Evolutionary conservation across 2,888 invertebrate genomes (phyloP).

Genomic region (Mongoloraphidia duomilia): DNA sequence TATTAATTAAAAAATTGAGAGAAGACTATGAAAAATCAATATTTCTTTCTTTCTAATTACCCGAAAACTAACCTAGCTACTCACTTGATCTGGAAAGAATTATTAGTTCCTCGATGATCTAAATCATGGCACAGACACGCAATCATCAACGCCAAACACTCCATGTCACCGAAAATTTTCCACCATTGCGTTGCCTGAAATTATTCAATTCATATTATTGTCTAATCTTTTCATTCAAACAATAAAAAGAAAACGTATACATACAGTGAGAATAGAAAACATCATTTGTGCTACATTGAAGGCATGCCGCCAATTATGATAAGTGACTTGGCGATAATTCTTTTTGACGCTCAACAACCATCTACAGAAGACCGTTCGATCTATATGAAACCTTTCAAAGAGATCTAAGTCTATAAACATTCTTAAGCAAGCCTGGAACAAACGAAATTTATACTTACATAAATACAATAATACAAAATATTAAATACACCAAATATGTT

Average conservation of each 20-base stretch:
- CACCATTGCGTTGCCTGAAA: conserved; percentile 81
- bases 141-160: conserved; percentile 80
- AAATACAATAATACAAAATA: background rate
- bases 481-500: background rate
- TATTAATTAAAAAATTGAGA: background rate
- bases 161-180: conserved; percentile 83
- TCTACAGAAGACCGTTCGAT: conserved; percentile 79
- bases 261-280: conserved; percentile 85
- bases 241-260: conserved; percentile 20
- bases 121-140: conserved; percentile 91
- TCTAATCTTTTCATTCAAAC: background rate
- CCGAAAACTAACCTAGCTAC: conserved; percentile 21
- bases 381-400: conserved; percentile 83
- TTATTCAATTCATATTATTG: too few relatives aligned
- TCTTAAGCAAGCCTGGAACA: conserved; percentile 62
- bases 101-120: conserved; percentile 92
- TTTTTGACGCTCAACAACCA: conserved; percentile 88
- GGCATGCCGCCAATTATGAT: conserved; percentile 94
- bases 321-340: conserved; percentile 87
- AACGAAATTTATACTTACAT: conserved; percentile 7
- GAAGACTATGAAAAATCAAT: background rate
- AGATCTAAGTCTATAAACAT: conserved; percentile 92
- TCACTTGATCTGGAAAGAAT: conserved; percentile 94
- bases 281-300: conserved; percentile 97
- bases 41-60: background rate